Evolutionary conservation across 64 coral and sea anemone genomes (phyloP).

Genomic region (Dendrophyllia cribrosa): DNA sequence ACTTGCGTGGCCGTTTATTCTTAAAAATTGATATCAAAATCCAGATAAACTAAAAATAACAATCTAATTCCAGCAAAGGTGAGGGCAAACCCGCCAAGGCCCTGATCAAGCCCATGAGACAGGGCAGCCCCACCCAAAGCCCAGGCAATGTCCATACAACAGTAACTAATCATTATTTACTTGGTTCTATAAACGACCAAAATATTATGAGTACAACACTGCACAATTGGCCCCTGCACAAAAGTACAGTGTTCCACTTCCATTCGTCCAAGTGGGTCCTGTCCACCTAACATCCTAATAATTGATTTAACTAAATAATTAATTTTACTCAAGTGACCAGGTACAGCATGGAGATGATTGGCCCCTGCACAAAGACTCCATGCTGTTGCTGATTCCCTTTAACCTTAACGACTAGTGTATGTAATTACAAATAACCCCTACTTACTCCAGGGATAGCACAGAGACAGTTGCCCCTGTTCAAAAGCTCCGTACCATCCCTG

Average conservation of each 20-base stretch:
- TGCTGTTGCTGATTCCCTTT: no score
- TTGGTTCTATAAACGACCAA: no score
- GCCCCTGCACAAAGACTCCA: not conserved
- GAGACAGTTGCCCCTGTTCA: slow-evolving; percentile 10
- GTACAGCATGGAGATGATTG: not conserved
- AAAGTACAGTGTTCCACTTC: no score
- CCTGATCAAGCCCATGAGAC: not conserved
- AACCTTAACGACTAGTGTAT: not conserved
- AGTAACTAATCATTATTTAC: not conserved
- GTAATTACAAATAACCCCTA: not conserved
- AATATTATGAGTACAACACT: no score
- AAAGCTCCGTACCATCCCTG: not conserved
- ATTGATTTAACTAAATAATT: no score
- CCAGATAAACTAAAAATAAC: not conserved
- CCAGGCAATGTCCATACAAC: not conserved
- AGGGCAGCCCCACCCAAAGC: slow-evolving; percentile 22
- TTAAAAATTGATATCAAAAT: not conserved
- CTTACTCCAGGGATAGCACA: not conserved
- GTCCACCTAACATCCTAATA: no score
- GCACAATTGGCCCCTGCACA: no score
- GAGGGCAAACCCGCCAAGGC: slow-evolving; percentile 32
- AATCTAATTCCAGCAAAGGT: slow-evolving; percentile 6
- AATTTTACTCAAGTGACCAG: no score
- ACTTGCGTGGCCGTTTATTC: no score
- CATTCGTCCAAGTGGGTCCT: no score